Evolutionary conservation across 2,888 invertebrate species (phyloP).

Genomic region (Troides aeacus): DNA sequence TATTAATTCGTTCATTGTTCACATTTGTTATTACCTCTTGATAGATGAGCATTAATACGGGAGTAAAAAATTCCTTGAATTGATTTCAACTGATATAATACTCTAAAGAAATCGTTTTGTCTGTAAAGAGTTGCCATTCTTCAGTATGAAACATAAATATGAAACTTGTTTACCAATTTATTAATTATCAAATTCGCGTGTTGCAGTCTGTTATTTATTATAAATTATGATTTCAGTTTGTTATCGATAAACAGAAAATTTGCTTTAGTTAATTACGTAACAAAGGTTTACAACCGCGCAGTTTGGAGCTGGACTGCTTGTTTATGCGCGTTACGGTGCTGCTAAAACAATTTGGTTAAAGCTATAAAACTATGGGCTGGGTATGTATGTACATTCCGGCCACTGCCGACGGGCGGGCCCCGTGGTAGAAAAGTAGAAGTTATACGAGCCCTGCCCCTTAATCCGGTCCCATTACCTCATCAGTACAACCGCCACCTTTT

Average conservation of each 20-base stretch:
- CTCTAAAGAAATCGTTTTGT: too few species aligned
- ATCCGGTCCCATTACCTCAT: slow-evolving; percentile 48
- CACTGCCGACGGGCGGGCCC: slow-evolving; percentile 33
- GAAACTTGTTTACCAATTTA: too few species aligned
- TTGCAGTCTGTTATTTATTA: not conserved
- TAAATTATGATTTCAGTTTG: not conserved
- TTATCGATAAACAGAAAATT: not conserved
- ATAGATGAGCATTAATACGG: too few species aligned
- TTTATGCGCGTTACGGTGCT: slow-evolving; percentile 44
- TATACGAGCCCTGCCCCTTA: slow-evolving; percentile 55
- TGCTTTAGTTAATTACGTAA: slow-evolving; percentile 32
- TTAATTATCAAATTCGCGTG: too few species aligned
- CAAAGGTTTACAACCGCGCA: slow-evolving; percentile 30
- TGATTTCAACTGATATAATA: too few species aligned
- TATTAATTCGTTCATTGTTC: too few species aligned
- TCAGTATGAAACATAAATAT: too few species aligned
- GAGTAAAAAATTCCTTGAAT: too few species aligned
- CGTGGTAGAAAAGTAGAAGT: slow-evolving; percentile 58
- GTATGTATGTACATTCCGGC: slow-evolving; percentile 44
- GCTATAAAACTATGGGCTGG: slow-evolving; percentile 62
- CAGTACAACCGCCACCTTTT: slow-evolving; percentile 60
- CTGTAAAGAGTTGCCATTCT: too few species aligned
- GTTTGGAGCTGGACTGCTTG: not conserved
- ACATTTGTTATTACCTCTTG: too few species aligned
- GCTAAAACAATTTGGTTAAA: slow-evolving; percentile 75